Conservation (phyloP, 2,113 vertebrate species). For the Triplophysa siluroides region DNA sequence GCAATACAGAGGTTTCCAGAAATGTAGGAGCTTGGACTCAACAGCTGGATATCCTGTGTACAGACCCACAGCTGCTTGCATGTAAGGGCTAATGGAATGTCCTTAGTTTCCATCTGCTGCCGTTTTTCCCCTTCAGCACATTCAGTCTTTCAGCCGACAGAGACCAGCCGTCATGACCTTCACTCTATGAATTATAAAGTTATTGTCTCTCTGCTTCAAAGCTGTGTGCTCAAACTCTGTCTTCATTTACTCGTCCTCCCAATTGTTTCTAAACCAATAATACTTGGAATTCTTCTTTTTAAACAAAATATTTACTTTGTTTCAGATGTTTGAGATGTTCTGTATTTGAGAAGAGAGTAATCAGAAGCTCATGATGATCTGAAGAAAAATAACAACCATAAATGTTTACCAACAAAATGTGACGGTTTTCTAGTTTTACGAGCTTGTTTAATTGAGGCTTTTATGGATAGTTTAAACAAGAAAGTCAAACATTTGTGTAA, state of each 20-base stretch:
- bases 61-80: slow-evolving; percentile 55
- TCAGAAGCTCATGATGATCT: not conserved
- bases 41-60: slow-evolving; percentile 47
- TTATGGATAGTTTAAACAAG: not conserved
- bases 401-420: not conserved
- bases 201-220: not conserved
- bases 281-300: too few species aligned
- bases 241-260: too few species aligned
- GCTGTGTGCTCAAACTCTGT: too few species aligned
- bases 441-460: too few species aligned
- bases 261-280: too few species aligned
- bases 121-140: not conserved
- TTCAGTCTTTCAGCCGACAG: slow-evolving; percentile 26
- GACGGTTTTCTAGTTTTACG: too few species aligned
- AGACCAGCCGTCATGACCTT: slow-evolving; percentile 28
- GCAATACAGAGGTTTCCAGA: slow-evolving; percentile 45
- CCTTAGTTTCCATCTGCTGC: not conserved
- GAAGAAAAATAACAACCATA: slow-evolving; percentile 44
- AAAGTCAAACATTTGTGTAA: not conserved
- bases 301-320: not conserved
- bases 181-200: slow-evolving; percentile 16
- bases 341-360: not conserved
- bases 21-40: slow-evolving; percentile 35
- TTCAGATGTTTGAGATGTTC: not conserved
- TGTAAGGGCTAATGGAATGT: slow-evolving; percentile 39